Evolutionary conservation across 2,888 invertebrate species (phyloP).

Genomic region (Sipha maydis): DNA sequence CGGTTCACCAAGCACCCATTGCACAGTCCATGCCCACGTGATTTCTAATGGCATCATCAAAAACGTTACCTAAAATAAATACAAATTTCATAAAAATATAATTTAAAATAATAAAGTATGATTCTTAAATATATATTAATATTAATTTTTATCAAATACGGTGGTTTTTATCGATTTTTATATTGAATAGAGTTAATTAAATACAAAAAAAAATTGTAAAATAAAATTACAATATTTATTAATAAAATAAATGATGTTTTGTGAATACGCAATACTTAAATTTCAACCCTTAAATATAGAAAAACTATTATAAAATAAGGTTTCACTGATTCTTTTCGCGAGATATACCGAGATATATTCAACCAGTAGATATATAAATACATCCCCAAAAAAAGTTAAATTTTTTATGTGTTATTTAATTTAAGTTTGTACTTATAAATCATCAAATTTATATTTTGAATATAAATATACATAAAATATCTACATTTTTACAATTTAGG

Average conservation of each 20-base stretch:
- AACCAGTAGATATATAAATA: not conserved
- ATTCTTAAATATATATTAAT: too few relatives aligned
- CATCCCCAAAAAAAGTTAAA: not conserved
- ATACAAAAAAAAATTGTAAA: not conserved
- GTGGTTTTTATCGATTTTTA: not conserved
- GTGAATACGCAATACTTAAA: not conserved
- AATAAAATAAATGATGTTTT: not conserved
- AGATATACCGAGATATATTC: too few relatives aligned
- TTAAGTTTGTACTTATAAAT: not conserved
- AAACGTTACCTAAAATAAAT: conserved; percentile 78
- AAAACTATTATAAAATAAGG: not conserved
- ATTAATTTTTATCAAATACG: not conserved
- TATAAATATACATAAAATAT: too few relatives aligned
- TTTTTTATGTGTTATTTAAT: too few relatives aligned
- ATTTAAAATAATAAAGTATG: too few relatives aligned
- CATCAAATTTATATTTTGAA: too few relatives aligned
- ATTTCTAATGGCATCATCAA: conserved; percentile 92
- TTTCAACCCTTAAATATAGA: not conserved
- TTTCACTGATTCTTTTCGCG: not conserved
- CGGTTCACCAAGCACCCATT: conserved; percentile 85
- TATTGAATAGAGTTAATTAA: not conserved
- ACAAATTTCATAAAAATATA: not conserved
- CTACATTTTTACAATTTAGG: too few relatives aligned
- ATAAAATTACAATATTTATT: not conserved
- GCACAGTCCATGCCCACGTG: conserved; percentile 86